A percentile compares a stretch with the other conserved stretches of the same genome.
phyloP scores from a whole-genome alignment of 2,113 vertebrate species.

The Atractosteus spatula region DNA sequence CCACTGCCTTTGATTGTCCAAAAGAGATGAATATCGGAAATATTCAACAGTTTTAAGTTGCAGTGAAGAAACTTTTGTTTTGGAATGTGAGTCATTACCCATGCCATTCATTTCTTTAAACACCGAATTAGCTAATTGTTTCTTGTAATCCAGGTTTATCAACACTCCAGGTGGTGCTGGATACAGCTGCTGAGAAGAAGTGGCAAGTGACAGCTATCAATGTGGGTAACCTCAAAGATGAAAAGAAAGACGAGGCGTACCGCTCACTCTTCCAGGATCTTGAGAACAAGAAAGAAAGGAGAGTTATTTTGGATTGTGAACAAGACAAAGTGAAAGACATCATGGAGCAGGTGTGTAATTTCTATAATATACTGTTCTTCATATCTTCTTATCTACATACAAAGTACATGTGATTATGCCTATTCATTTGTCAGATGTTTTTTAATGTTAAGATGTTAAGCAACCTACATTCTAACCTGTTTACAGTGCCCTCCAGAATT shows the following conservation, averaged over 20 bases:
- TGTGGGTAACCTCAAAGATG: conserved; percentile 97
- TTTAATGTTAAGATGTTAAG: no score
- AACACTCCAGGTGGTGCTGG: conserved; percentile 92
- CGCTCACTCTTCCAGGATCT: conserved; percentile 95
- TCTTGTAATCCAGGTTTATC: conserved; percentile 76
- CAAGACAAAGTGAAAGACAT: conserved; percentile 98
- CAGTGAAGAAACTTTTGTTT: no score
- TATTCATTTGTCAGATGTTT: no score
- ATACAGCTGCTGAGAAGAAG: conserved; percentile 94
- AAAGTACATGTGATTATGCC: no score
- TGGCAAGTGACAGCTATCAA: conserved; percentile 99
- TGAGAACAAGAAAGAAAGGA: conserved; percentile 92
- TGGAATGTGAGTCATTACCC: not conserved
- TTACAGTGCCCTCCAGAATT: no score
- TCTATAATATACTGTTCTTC: no score
- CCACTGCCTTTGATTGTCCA: no score
- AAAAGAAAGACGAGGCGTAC: conserved; percentile 96
- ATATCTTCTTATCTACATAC: no score
- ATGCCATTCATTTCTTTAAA: not conserved
- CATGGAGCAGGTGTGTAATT: conserved; percentile 85
- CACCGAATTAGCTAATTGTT: not conserved
- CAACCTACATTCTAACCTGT: no score
- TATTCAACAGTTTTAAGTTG: no score
- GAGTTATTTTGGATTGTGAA: conserved; percentile 96
- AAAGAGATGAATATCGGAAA: no score